Conservation (phyloP, 2,113 vertebrate species). For the Rhipidura dahli region DNA sequence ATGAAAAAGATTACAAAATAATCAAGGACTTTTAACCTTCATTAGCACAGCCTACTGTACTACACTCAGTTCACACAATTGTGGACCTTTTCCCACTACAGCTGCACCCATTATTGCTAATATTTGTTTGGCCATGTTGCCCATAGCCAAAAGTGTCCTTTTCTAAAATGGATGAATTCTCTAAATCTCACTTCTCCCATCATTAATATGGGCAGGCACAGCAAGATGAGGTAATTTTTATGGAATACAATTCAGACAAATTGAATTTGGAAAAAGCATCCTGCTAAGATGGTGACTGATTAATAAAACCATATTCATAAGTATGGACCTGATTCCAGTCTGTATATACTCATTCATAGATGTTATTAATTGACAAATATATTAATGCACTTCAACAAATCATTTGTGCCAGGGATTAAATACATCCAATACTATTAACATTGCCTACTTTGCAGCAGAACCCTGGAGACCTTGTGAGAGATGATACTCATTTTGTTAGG, state of each 20-base stretch:
- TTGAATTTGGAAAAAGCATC: background rate
- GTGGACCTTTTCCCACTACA: background rate
- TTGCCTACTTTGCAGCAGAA: background rate
- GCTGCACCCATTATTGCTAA: background rate
- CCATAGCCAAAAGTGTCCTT: background rate
- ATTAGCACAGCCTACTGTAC: background rate
- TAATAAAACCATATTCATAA: background rate
- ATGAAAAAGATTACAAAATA: background rate
- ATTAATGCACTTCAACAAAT: background rate
- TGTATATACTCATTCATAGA: background rate
- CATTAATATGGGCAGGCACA: background rate
- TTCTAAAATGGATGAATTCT: background rate
- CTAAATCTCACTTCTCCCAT: background rate
- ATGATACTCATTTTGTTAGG: background rate
- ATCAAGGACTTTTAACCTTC: background rate
- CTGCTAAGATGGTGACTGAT: background rate
- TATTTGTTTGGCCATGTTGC: background rate
- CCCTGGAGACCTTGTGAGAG: background rate
- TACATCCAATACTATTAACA: background rate
- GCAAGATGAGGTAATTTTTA: background rate
- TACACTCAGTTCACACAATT: rapidly evolving
- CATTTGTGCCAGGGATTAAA: background rate
- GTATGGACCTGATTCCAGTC: background rate
- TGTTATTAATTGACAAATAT: background rate
- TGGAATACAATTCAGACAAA: background rate